Conservation (phyloP, 2,888 invertebrate genomes). For the Cordilura impudica region DNA sequence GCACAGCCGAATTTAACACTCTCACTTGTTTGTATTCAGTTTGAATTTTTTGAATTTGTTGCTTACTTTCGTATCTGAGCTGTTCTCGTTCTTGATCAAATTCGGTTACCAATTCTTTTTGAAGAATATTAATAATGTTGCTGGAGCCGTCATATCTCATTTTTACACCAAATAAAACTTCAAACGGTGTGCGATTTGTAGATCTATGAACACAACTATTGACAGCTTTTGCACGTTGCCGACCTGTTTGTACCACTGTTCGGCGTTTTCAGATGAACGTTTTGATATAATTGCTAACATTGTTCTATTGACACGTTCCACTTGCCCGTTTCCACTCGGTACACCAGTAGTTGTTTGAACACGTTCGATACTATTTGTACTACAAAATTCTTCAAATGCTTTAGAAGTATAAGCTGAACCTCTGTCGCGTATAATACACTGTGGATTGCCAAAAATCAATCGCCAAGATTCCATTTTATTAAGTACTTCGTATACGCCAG, state of each 20-base stretch:
- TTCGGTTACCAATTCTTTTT: conserved; percentile 28
- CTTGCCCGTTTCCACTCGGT: no score
- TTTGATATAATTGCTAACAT: conserved; percentile 43
- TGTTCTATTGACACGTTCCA: conserved; percentile 43
- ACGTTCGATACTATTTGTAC: conserved; percentile 31
- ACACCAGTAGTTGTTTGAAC: conserved; percentile 35
- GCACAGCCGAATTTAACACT: no score
- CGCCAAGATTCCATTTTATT: no score
- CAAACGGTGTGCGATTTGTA: conserved; percentile 37
- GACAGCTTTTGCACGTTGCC: conserved; percentile 25
- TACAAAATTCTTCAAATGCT: conserved; percentile 32
- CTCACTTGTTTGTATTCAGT: no score
- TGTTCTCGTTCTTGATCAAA: conserved; percentile 38
- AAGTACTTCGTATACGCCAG: no score
- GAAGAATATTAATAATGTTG: conserved; percentile 23
- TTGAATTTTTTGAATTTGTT: conserved; percentile 35
- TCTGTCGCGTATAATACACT: conserved; percentile 20
- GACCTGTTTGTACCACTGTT: conserved; percentile 29
- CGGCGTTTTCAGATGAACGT: conserved; percentile 26
- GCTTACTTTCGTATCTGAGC: conserved; percentile 27
- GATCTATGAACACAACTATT: conserved; percentile 33
- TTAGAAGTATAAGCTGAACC: conserved; percentile 31
- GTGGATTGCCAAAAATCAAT: no score
- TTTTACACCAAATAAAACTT: no score
- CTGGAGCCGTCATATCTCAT: conserved; percentile 16